phyloP scores from a whole-genome alignment of 2,888 invertebrate genomes.

The Amphimallon solstitiale region DNA sequence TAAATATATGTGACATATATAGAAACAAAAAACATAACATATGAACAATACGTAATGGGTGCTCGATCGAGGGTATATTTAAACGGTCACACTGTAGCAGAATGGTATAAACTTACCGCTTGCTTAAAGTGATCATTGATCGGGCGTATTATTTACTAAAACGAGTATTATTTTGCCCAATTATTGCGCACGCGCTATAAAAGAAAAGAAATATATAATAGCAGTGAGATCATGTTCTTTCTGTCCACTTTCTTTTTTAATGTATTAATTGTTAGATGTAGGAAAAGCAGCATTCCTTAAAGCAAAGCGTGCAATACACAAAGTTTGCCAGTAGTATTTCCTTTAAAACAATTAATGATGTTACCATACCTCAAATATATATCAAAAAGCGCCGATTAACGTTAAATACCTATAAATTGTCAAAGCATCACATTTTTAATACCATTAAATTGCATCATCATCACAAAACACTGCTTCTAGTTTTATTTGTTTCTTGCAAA shows the following conservation, averaged over 20 bases:
- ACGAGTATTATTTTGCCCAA: conserved; percentile 37
- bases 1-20: conserved; percentile 8
- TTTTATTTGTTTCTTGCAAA: no score
- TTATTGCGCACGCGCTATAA: conserved; percentile 39
- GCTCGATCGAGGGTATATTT: conserved; percentile 23
- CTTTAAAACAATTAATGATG: no score
- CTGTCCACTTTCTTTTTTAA: neutral
- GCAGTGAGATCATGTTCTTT: conserved; percentile 12
- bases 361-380: no score
- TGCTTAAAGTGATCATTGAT: conserved; percentile 14
- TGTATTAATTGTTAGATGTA: no score
- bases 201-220: conserved; percentile 36
- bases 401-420: no score
- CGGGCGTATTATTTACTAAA: conserved; percentile 24
- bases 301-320: no score
- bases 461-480: no score
- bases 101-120: conserved; percentile 22
- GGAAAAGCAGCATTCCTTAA: no score
- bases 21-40: conserved; percentile 17
- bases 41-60: conserved; percentile 22
- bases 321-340: no score
- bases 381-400: no score
- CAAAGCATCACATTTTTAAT: no score
- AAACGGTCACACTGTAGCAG: conserved; percentile 30
- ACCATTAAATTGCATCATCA: no score